A percentile compares a stretch with the other conserved stretches of the same genome.
Evolutionary conservation across 2,113 vertebrate genomes (phyloP).

Genomic region (Paedocypris sp.): DNA sequence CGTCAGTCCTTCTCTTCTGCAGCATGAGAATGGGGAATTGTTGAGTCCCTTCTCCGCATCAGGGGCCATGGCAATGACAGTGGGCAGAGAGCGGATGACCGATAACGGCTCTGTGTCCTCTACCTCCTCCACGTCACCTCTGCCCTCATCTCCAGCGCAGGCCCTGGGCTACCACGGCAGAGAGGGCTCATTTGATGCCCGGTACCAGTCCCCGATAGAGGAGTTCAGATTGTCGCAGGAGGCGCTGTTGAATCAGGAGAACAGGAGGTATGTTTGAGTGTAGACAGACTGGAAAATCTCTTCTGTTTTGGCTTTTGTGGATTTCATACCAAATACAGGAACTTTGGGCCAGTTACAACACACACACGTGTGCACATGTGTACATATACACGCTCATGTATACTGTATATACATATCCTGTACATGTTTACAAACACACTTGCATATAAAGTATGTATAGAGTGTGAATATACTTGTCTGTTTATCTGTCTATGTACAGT

Average conservation of each 20-base stretch:
- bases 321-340: too few relatives aligned
- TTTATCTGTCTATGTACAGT: too few relatives aligned
- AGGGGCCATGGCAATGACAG: slow-evolving; percentile 38
- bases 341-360: too few relatives aligned
- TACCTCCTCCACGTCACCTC: slow-evolving; percentile 49
- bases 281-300: too few relatives aligned
- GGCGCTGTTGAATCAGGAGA: slow-evolving; percentile 79
- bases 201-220: slow-evolving; percentile 86
- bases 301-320: too few relatives aligned
- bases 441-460: too few relatives aligned
- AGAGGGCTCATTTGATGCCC: slow-evolving; percentile 79
- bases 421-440: too few relatives aligned
- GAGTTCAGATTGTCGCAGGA: slow-evolving; percentile 85
- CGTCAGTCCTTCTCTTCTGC: not conserved
- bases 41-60: slow-evolving; percentile 58
- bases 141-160: slow-evolving; percentile 62
- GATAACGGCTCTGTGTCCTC: slow-evolving; percentile 58
- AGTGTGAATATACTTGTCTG: too few relatives aligned
- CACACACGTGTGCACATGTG: too few relatives aligned
- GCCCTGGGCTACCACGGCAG: slow-evolving; percentile 61
- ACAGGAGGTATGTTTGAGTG: slow-evolving; percentile 65
- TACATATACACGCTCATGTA: too few relatives aligned
- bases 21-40: slow-evolving; percentile 82
- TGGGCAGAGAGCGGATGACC: slow-evolving; percentile 66
- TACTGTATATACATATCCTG: too few relatives aligned